Base-by-base conservation (phyloP, 2,888 invertebrate genomes). In the Tortricodes alternella region DNA sequence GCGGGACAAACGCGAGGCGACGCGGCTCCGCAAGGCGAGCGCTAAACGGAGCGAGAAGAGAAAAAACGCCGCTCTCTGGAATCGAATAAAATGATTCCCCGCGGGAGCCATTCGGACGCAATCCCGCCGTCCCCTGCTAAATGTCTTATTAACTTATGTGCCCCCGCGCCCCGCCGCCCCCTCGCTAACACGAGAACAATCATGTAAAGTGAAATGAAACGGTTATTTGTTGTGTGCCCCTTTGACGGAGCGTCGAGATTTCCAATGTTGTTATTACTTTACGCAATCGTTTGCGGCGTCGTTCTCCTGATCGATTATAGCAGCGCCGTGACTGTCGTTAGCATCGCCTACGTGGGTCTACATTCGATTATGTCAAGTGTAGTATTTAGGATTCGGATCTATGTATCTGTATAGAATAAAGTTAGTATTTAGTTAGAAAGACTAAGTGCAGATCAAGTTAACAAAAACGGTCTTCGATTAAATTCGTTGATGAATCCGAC, bases 41-140 rank as follows among this genome's bases (percentile, higher is more conserved):
- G 82, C 86, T 86, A 86, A 90, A 87, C 88, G 83, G 88, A 88
- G 89, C 88, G 85, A 83, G 83, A 85, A 86, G 82, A 83, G 83
- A 83, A 89, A 89, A 88, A 89, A 89, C 85, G 80, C 82, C 83
- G 84, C 83, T 80, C 83, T 89, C 91, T 91, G 90, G 92, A 93
- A 93, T 93, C 93, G 92, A 93, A 93, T 93, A 93, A 93, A 93
- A 93, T 93, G 93, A 93, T 93, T 93, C 93, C 93, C 93, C 93
- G 74, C 83, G 93, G 92, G 93, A 92, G 92, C 92, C 92, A 93
- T 93, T 93, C 92, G 92, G 92, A 92, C 92, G 91, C 92, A 92
- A 89, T 89, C 89, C 89, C 87, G 89, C 90, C 87, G 86, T 85
- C 89, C 86, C 89, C 85, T 82, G 89, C 91, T 89, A 89, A 89